Evolutionary conservation across 2,797 vertebrate genomes (phyloP).

Genomic region (Perdix hodgsoniae): DNA sequence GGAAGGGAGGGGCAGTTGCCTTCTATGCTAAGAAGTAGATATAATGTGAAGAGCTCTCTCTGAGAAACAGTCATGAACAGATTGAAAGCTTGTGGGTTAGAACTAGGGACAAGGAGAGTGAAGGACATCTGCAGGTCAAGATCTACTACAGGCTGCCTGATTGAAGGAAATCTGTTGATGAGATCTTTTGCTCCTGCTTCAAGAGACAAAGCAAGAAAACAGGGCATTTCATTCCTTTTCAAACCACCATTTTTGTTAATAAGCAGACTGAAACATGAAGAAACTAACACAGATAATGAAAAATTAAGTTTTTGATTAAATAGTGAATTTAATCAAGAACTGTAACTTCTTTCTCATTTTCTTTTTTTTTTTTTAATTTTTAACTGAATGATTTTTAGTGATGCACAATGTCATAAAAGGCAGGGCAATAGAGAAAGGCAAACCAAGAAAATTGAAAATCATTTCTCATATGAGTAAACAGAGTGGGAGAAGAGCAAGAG

Average conservation of each 20-base stretch:
- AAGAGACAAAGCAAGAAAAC: not conserved
- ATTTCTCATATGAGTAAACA: not conserved
- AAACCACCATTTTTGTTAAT: not conserved
- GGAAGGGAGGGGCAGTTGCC: not conserved
- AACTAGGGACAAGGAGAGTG: not conserved
- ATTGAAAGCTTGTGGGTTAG: not conserved
- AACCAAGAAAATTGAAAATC: not conserved
- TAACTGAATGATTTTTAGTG: not conserved
- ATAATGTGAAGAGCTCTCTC: not conserved
- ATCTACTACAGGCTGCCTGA: not conserved
- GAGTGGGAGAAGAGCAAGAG: accelerated
- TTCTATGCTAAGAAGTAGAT: not conserved
- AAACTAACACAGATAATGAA: not conserved
- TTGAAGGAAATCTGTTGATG: not conserved
- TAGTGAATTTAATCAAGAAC: not conserved
- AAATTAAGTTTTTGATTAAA: not conserved
- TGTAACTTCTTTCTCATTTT: not conserved
- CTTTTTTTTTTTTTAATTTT: not conserved
- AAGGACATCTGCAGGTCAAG: not conserved
- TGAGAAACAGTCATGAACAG: not conserved
- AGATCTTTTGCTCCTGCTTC: not conserved
- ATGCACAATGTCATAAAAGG: not conserved
- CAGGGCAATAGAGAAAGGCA: not conserved
- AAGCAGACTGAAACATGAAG: not conserved
- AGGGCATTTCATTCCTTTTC: not conserved